Conservation (phyloP, 2,888 invertebrate species). For the Idaea straminata region DNA sequence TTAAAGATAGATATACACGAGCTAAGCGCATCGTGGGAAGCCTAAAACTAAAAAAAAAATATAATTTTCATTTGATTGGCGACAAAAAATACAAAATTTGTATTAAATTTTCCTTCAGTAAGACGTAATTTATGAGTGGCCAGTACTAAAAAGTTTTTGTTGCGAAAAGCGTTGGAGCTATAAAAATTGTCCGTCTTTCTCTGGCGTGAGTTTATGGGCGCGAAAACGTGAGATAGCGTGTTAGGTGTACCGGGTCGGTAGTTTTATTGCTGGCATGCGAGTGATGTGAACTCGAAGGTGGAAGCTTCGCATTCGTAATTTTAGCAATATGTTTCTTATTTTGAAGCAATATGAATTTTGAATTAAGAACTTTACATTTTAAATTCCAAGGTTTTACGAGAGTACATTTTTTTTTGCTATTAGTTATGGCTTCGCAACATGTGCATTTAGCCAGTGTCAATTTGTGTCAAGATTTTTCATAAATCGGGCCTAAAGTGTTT, state of each 20-base stretch:
- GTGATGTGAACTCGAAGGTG: slow-evolving; percentile 35
- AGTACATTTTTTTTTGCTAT: too few species aligned
- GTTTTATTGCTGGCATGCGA: slow-evolving; percentile 62
- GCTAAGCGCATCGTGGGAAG: slow-evolving; percentile 6
- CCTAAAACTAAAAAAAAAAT: slow-evolving; percentile 7
- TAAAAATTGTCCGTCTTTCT: slow-evolving; percentile 66
- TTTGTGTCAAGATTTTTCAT: too few species aligned
- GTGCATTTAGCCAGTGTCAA: too few species aligned
- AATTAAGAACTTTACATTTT: neutral
- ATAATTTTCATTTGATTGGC: slow-evolving; percentile 4
- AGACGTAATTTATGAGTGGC: slow-evolving; percentile 74
- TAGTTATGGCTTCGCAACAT: too few species aligned
- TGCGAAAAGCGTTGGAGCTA: slow-evolving; percentile 66
- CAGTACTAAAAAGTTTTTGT: slow-evolving; percentile 75
- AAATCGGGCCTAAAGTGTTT: too few species aligned
- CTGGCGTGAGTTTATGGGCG: slow-evolving; percentile 61
- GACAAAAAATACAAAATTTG: slow-evolving; percentile 23
- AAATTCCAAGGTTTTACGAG: neutral
- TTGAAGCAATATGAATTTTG: neutral
- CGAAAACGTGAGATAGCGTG: slow-evolving; percentile 67
- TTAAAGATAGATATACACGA: too few species aligned
- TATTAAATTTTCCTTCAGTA: slow-evolving; percentile 50
- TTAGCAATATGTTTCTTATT: neutral
- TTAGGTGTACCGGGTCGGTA: slow-evolving; percentile 54
- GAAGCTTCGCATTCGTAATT: neutral